Evolutionary conservation across 2,113 vertebrate genomes (phyloP).

Genomic region (Axis porcinus): DNA sequence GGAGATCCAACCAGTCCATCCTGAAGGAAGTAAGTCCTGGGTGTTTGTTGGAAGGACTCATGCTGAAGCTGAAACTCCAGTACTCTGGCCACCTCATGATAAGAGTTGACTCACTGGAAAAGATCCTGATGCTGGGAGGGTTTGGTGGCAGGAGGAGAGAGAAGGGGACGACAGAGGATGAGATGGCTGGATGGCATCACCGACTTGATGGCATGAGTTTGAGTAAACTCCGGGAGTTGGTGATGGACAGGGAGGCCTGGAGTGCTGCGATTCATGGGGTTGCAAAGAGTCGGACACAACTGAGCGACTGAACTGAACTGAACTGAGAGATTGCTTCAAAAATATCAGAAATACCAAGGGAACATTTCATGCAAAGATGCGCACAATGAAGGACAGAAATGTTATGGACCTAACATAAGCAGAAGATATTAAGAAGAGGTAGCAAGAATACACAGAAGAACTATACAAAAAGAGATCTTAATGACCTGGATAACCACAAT

Average conservation of each 20-base stretch:
- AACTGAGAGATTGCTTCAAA: background rate
- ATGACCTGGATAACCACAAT: no score
- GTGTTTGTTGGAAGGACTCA: background rate
- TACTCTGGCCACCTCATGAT: background rate
- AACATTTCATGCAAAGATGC: no score
- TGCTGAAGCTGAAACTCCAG: background rate
- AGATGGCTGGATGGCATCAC: background rate
- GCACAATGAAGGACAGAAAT: no score
- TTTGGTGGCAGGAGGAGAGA: background rate
- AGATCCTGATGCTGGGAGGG: background rate
- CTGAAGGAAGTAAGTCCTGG: background rate
- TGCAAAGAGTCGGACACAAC: accelerated
- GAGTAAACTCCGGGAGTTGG: background rate
- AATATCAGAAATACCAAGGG: no score
- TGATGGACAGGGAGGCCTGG: background rate
- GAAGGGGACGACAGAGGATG: accelerated
- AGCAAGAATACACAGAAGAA: no score
- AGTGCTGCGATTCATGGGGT: background rate
- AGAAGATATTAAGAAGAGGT: no score
- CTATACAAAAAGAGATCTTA: no score
- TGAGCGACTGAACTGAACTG: background rate
- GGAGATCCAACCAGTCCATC: background rate
- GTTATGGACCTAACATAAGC: no score
- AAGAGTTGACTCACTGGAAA: background rate
- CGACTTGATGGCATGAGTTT: background rate